Percentiles rank a stretch among this genome's conserved stretches.
Evolutionary conservation across 2,113 vertebrate species (phyloP).

Genomic region (Candoia aspera): DNA sequence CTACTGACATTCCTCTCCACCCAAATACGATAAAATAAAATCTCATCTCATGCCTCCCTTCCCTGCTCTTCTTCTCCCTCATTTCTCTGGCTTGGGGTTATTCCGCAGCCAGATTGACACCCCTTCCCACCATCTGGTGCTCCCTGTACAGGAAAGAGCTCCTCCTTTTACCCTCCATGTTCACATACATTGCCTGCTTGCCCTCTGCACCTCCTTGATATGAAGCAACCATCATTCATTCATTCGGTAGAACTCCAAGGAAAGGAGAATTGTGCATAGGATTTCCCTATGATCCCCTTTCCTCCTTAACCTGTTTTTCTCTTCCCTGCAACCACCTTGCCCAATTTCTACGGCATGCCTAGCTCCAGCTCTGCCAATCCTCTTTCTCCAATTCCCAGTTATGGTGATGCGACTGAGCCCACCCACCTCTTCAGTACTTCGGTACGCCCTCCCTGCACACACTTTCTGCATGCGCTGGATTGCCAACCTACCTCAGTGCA

Average conservation of each 20-base stretch:
- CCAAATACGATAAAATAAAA: background rate
- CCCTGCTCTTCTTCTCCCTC: background rate
- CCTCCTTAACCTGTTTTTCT: background rate
- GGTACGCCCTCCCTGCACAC: background rate
- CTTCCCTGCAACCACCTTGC: background rate
- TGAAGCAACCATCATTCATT: background rate
- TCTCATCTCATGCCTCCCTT: background rate
- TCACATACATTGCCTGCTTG: background rate
- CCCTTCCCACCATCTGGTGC: constrained; percentile 6
- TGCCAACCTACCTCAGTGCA: background rate
- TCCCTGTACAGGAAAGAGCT: background rate
- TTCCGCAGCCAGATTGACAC: constrained; percentile 9
- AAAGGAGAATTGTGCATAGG: background rate
- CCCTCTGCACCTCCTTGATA: background rate
- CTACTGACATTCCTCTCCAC: background rate
- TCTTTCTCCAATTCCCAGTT: background rate
- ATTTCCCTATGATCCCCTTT: background rate
- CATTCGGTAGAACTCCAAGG: background rate
- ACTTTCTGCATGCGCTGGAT: background rate
- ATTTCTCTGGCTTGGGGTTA: background rate
- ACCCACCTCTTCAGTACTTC: background rate
- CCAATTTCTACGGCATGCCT: background rate
- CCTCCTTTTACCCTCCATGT: background rate
- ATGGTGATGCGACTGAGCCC: background rate
- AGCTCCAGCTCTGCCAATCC: background rate